Evolutionary conservation across 2,113 vertebrate species (phyloP), one percentile per base, ranked within the genome.

Genomic region (Sialia sialis): DNA sequence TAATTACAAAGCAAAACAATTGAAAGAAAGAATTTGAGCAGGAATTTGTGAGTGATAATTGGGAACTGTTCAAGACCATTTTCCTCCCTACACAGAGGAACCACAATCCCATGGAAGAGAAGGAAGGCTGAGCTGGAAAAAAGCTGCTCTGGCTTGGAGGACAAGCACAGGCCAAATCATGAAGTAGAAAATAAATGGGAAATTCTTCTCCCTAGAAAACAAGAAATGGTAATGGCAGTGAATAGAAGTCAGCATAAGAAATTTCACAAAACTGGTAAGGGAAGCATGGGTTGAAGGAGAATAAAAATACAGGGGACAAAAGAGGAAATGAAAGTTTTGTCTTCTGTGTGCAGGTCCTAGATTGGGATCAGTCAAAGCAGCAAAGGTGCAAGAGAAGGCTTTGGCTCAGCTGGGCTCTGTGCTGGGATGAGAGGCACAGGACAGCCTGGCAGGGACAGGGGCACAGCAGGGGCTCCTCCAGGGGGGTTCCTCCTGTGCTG

Each of bases 1-100:
- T 94, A 95, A 97, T 97, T 97, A 94, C 80, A 92, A 97, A 96
- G 92, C 80, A 95, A 95, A 96, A 95, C 94, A 96, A 87, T 19
- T 43, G 76, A 79, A 92, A 93, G 83, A 93, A 96, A 94, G 92
- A 93, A 90, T 93, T 89, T 73, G 52, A 91, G 87, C 64, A 81
- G 84, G 64, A 96, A 91, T 90, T 46, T 84, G 83, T 77, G 95
- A 41, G 64, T 92, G 94, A 75, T 94, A 91, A 93, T 27, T 89
- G 73, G 89, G 93, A 95, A 64, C 48, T 64, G 89, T 62, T 92
- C n/a, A 56, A 87, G 86, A 54, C 27, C 27, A 12, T 92, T 94
- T 91, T 86, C 55, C 83, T 90, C 86, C 72, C 68, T 68, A 2
- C 4, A 2, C 39, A 52, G 80, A 89, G 62, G 56, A 89, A 44